Evolutionary conservation across 2,888 invertebrate genomes (phyloP), one percentile per base, ranked within the genome.

Genomic region (Tanypteryx hageni): DNA sequence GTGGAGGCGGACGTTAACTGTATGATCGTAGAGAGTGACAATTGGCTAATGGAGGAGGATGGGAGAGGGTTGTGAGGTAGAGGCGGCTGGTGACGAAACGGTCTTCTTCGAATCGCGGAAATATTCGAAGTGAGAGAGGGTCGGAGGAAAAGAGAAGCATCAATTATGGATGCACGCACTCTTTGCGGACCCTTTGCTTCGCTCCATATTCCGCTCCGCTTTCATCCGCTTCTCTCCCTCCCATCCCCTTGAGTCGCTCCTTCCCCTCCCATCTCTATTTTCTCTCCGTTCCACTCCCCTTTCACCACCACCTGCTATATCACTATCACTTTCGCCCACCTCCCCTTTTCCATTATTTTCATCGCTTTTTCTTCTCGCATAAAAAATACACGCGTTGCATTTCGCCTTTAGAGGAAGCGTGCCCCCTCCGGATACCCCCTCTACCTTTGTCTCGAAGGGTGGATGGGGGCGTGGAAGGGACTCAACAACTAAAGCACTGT

Each of bases 61-160:
- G n/a, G n/a, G 22, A 18, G 57, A 56, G 57, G n/a, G n/a, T n/a
- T n/a, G n/a, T n/a, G n/a, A n/a, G 82, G 82, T 13, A 13, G 11
- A 57, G 56, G 84, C 18, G 27, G 14, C 82, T 22, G 14, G 0
- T 27, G 82, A 31, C 82, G 31, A 27, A 27, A 44, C 83, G 83
- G 83, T 13, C 44, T 27, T 31, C 44, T 83, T 44, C 31, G 83
- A 83, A 56, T 27, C 83, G 44, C 83, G 83, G 56, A 56, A 56
- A 83, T 83, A 44, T 83, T 83, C 83, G 44, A 83, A 44, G 83
- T 16, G 44, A 83, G 44, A 83, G 83, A 83, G 83, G 14, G 44
- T 44, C 18, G 56, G 14, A 64, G 18, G 64, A 64, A 44, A 5
- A 44, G 44, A 44, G 44, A 27, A 27, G 22, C 22, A 76, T 76